Evolutionary conservation across 2,797 vertebrate species (phyloP).

Genomic region (Enteromius trimaculatus): DNA sequence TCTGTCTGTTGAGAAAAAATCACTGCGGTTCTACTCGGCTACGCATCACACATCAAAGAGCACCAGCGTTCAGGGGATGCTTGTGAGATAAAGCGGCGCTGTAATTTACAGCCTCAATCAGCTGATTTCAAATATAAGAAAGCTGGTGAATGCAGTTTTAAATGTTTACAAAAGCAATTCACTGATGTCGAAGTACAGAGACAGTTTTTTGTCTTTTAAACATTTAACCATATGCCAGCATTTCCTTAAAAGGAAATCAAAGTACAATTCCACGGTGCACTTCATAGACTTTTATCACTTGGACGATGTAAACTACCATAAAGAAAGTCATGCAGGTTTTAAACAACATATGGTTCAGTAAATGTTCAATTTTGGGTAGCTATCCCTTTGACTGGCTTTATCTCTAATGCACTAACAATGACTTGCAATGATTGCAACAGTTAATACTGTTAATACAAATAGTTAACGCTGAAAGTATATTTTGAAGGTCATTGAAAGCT

Average conservation of each 20-base stretch:
- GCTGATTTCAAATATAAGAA: not conserved
- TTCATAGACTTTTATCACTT: too few relatives aligned
- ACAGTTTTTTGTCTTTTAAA: not conserved
- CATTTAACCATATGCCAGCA: slow-evolving; percentile 1
- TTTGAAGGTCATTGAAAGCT: not conserved
- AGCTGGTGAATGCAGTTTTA: not conserved
- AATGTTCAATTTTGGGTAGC: not conserved
- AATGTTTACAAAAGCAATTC: slow-evolving; percentile 10
- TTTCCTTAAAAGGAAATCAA: not conserved
- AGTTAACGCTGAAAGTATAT: not conserved
- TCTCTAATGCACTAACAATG: not conserved
- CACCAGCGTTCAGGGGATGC: not conserved
- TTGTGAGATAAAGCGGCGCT: slow-evolving; percentile 3
- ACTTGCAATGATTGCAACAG: not conserved
- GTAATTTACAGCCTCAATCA: slow-evolving; percentile 19
- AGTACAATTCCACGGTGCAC: not conserved
- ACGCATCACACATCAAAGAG: slow-evolving; percentile 20
- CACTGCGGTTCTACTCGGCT: slow-evolving; percentile 8
- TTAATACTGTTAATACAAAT: too few relatives aligned
- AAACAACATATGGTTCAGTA: not conserved
- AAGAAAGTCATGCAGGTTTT: not conserved
- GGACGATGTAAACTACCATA: not conserved
- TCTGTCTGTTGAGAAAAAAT: slow-evolving; percentile 18
- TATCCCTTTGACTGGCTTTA: not conserved
- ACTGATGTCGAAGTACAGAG: not conserved